Conservation (phyloP, 2,888 invertebrate genomes). For the Orgyia antiqua region DNA sequence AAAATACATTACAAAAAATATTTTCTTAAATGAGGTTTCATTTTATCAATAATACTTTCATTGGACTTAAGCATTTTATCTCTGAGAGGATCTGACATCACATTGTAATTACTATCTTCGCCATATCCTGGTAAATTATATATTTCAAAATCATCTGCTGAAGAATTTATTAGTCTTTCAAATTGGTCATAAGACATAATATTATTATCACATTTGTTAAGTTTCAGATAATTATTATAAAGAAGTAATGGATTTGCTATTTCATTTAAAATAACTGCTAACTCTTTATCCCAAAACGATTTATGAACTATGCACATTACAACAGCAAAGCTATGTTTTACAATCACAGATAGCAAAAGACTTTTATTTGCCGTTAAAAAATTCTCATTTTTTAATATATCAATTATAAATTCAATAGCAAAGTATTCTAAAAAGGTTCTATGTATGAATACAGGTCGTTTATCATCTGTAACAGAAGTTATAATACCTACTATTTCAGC, state of each 20-base stretch:
- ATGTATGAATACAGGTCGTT: constrained; percentile 1
- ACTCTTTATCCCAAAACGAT: background rate
- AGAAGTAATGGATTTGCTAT: background rate
- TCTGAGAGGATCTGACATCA: background rate
- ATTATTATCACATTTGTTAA: background rate
- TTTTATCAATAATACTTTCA: constrained; percentile 1
- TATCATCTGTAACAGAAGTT: background rate
- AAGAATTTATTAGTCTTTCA: constrained; percentile 1
- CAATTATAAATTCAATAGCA: constrained; percentile 1
- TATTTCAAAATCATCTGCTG: constrained; percentile 1
- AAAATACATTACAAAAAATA: too few relatives aligned
- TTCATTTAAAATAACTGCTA: background rate
- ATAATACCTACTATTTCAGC: constrained; percentile 4
- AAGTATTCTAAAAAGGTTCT: constrained; percentile 4
- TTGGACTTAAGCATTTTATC: background rate
- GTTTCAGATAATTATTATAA: background rate
- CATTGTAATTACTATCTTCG: background rate
- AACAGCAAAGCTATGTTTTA: background rate
- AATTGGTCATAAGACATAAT: background rate
- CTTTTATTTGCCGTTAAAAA: background rate
- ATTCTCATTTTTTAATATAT: background rate
- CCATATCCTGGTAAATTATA: background rate
- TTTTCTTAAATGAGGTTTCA: constrained; percentile 7
- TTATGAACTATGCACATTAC: constrained; percentile 1
- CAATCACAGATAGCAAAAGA: background rate